A percentile compares a stretch with the other conserved stretches of the same genome.
These are phyloP conservation scores for Melanotaenia boesemani DNA, from an alignment of 2,797 vertebrate genomes.

Conservation along the genomic window DNA sequence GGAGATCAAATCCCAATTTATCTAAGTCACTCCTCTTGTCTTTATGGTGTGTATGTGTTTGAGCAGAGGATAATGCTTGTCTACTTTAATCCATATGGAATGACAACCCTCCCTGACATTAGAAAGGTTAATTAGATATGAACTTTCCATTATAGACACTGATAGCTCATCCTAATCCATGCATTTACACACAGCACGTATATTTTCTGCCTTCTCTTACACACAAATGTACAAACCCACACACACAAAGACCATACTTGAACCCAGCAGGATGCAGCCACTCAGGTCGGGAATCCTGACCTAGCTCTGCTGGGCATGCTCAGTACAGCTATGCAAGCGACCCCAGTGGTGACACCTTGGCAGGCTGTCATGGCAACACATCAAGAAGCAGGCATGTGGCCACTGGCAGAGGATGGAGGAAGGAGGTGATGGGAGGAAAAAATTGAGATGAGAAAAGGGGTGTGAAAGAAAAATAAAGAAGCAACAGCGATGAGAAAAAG, in stretches of 20 bases:
- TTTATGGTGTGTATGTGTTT: slow-evolving; percentile 14
- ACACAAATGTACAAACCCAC: slow-evolving; percentile 20
- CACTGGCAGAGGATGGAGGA: slow-evolving; percentile 14
- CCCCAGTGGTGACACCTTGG: slow-evolving; percentile 61
- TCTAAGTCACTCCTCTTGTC: slow-evolving; percentile 11
- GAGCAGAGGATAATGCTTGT: slow-evolving; percentile 4
- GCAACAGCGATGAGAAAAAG: not conserved
- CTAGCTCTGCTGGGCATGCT: slow-evolving; percentile 60
- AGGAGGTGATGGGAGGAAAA: not conserved
- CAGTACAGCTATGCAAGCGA: slow-evolving; percentile 47
- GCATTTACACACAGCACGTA: slow-evolving; percentile 9
- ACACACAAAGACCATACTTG: slow-evolving; percentile 14
- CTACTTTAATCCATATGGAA: slow-evolving; percentile 52
- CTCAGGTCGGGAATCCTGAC: slow-evolving; percentile 61
- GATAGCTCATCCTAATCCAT: slow-evolving; percentile 56
- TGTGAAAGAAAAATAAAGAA: slow-evolving; percentile 16
- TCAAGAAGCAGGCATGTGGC: slow-evolving; percentile 55
- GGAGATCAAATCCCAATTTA: slow-evolving; percentile 25
- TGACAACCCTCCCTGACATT: slow-evolving; percentile 55
- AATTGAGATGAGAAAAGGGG: not conserved
- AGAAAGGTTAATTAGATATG: slow-evolving; percentile 72
- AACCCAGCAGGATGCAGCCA: slow-evolving; percentile 39
- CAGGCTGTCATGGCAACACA: slow-evolving; percentile 72
- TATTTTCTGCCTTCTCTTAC: slow-evolving; percentile 10
- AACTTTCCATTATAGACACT: slow-evolving; percentile 57